Conservation (phyloP, 2,888 invertebrate species). For the Teinopalpus imperialis region DNA sequence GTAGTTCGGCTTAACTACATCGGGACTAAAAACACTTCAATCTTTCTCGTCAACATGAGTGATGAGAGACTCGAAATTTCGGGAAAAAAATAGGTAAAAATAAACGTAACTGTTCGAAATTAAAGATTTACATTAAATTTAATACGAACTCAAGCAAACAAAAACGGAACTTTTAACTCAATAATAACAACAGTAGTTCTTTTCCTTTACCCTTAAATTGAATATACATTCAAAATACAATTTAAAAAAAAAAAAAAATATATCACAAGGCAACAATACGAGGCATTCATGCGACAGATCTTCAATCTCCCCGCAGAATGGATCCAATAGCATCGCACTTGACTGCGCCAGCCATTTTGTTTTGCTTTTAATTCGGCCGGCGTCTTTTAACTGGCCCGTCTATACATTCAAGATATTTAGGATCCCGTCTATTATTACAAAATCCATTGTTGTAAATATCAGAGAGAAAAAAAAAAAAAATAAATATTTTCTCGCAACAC, state of each 20-base stretch:
- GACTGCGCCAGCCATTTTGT: slow-evolving; percentile 58
- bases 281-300: slow-evolving; percentile 48
- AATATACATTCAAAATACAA: not conserved
- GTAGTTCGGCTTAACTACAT: too few relatives aligned
- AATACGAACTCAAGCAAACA: too few relatives aligned
- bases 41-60: too few relatives aligned
- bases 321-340: slow-evolving; percentile 68
- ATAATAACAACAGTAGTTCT: not conserved
- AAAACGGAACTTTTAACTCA: not conserved
- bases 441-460: too few relatives aligned
- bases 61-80: too few relatives aligned
- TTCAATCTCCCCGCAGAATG: slow-evolving; percentile 45
- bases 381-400: slow-evolving; percentile 45
- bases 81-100: too few relatives aligned
- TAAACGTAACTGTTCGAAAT: too few relatives aligned
- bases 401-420: slow-evolving; percentile 24
- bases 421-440: too few relatives aligned
- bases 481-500: too few relatives aligned
- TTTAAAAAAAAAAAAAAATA: not conserved
- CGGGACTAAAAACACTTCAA: too few relatives aligned
- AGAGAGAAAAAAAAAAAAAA: too few relatives aligned
- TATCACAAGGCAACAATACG: slow-evolving; percentile 1
- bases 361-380: slow-evolving; percentile 50
- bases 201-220: slow-evolving; percentile 3
- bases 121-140: too few relatives aligned